Evolutionary conservation across 1,140 invertebrate genomes (phyloP).

Genomic region (Octopus bimaculoides): DNA sequence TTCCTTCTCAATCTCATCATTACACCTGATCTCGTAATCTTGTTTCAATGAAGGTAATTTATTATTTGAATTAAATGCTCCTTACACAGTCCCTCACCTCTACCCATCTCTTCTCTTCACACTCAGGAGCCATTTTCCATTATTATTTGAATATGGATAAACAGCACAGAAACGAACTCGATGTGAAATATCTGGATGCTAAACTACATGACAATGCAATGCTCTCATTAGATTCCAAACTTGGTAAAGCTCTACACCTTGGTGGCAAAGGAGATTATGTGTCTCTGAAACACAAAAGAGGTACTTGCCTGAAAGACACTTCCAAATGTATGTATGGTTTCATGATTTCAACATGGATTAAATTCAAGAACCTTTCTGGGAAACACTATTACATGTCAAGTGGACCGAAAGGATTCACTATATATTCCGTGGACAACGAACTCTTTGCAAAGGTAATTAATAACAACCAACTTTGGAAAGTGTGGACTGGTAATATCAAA

Average conservation of each 20-base stretch:
- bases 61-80: too few species aligned
- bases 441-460: constrained; percentile 37
- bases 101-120: neutral
- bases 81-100: too few species aligned
- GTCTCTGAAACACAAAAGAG: constrained; percentile 35
- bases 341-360: constrained; percentile 47
- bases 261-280: constrained; percentile 41
- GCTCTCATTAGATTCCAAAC: constrained; percentile 17
- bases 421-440: constrained; percentile 34
- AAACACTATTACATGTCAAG: constrained; percentile 30
- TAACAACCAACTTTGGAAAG: constrained; percentile 32
- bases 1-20: too few species aligned
- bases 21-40: too few species aligned
- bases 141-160: constrained; percentile 47
- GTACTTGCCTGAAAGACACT: constrained; percentile 45
- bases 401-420: constrained; percentile 31
- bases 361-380: constrained; percentile 31
- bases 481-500: constrained; percentile 27
- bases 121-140: constrained; percentile 44
- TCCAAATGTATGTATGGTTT: constrained; percentile 45
- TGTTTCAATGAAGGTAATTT: too few species aligned
- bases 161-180: constrained; percentile 28
- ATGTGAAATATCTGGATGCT: constrained; percentile 27
- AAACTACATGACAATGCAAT: constrained; percentile 30
- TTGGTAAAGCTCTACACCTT: constrained; percentile 34